A percentile compares a stretch with the other conserved stretches of the same genome.
Evolutionary conservation across 2,797 vertebrate species (phyloP).

Genomic region (Sparus aurata): DNA sequence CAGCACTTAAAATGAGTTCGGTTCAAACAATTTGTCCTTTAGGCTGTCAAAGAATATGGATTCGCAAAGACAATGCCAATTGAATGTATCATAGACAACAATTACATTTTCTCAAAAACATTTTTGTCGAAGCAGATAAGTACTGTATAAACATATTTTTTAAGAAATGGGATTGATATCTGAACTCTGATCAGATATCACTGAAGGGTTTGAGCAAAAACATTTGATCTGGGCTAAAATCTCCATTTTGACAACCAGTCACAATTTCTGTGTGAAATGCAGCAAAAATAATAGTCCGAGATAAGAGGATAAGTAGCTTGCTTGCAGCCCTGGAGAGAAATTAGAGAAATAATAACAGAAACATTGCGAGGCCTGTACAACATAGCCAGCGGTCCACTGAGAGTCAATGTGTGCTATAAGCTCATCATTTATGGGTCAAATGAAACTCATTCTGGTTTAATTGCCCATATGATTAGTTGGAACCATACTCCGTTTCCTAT

Average conservation of each 20-base stretch:
- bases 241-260: neutral
- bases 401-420: constrained; percentile 57
- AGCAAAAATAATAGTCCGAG: neutral
- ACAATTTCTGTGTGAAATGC: constrained; percentile 21
- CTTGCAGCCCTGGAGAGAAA: neutral
- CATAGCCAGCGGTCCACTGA: constrained; percentile 8
- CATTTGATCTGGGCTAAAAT: neutral
- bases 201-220: neutral
- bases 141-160: neutral
- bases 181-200: neutral
- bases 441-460: constrained; percentile 83
- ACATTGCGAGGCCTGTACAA: neutral
- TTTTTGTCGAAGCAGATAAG: neutral
- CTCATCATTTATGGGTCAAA: constrained; percentile 82
- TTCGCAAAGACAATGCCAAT: neutral
- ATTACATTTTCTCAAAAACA: neutral
- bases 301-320: neutral
- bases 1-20: neutral
- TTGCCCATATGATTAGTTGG: constrained; percentile 84
- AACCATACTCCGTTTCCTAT: constrained; percentile 65
- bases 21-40: constrained; percentile 13
- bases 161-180: neutral
- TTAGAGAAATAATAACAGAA: constrained; percentile 21
- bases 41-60: neutral
- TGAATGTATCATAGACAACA: neutral